Conservation (phyloP, 2,888 invertebrate genomes). For the Alloplasta piceator region DNA sequence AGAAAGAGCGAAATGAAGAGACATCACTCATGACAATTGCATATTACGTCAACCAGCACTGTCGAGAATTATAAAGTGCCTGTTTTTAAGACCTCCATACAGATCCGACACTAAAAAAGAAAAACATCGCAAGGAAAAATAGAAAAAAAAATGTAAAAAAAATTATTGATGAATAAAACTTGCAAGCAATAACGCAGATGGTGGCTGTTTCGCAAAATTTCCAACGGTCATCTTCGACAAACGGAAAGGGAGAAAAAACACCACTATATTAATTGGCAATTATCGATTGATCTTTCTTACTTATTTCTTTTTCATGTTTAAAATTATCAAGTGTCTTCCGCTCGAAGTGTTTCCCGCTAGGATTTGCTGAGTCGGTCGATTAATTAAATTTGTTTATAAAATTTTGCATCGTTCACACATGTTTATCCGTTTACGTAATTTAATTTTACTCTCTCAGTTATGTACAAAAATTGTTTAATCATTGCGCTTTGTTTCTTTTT, state of each 20-base stretch:
- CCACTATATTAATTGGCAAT: neutral
- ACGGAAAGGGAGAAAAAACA: conserved; percentile 29
- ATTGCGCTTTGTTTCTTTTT: conserved; percentile 12
- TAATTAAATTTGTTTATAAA: neutral
- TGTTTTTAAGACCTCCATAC: conserved; percentile 48
- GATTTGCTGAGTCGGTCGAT: neutral
- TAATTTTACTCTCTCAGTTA: conserved; percentile 48
- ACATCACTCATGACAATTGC: conserved; percentile 62
- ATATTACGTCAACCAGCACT: conserved; percentile 73
- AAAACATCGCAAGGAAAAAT: conserved; percentile 67
- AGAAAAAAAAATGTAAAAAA: conserved; percentile 71
- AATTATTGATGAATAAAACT: conserved; percentile 80
- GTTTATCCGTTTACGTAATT: conserved; percentile 4
- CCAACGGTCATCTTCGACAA: conserved; percentile 17
- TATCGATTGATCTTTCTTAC: neutral
- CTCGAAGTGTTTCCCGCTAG: neutral
- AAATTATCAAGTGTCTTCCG: neutral
- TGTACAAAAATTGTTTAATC: conserved; percentile 57
- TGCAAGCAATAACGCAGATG: conserved; percentile 73
- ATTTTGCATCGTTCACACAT: neutral
- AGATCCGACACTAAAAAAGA: conserved; percentile 23
- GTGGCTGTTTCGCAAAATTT: conserved; percentile 16
- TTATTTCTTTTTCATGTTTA: neutral
- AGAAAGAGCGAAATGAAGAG: conserved; percentile 55
- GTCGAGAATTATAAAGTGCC: conserved; percentile 71